These are phyloP conservation scores for Polyommatus icarus DNA, from an alignment of 2,888 invertebrate species.

Conservation along the genomic window DNA sequence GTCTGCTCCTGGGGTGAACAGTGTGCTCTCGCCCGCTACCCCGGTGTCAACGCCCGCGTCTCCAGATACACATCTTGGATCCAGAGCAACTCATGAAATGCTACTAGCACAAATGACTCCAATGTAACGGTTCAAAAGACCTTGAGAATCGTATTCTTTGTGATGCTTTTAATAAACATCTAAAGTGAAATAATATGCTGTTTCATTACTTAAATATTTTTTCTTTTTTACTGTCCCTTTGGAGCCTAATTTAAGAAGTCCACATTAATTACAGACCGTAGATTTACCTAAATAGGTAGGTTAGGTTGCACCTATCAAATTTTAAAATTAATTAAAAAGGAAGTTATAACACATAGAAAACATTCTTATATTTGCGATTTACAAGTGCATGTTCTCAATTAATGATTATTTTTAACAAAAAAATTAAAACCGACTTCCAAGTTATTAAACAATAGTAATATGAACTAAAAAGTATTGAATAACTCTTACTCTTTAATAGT, in stretches of 20 bases:
- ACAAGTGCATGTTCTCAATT: too few species aligned
- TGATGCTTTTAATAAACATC: background rate
- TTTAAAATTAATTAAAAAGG: too few species aligned
- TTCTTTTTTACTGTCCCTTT: background rate
- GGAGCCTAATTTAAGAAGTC: background rate
- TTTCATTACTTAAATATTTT: background rate
- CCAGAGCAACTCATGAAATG: constrained; percentile 45
- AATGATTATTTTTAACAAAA: too few species aligned
- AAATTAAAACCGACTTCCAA: too few species aligned
- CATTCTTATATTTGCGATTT: too few species aligned
- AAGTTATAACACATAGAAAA: too few species aligned
- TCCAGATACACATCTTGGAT: constrained; percentile 52
- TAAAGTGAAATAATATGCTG: background rate
- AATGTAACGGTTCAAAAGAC: background rate
- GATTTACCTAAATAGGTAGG: too few species aligned
- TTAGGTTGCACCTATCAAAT: too few species aligned
- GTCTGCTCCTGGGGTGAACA: constrained; percentile 51
- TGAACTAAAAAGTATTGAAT: too few species aligned
- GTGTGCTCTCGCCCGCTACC: constrained; percentile 48
- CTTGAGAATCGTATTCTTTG: background rate
- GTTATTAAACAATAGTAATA: too few species aligned
- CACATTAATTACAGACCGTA: background rate
- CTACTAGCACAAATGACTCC: background rate
- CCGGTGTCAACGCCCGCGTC: constrained; percentile 53
- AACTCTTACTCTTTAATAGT: too few species aligned